phyloP scores from a whole-genome alignment of 2,888 invertebrate genomes.

The Corythucha ciliata region DNA sequence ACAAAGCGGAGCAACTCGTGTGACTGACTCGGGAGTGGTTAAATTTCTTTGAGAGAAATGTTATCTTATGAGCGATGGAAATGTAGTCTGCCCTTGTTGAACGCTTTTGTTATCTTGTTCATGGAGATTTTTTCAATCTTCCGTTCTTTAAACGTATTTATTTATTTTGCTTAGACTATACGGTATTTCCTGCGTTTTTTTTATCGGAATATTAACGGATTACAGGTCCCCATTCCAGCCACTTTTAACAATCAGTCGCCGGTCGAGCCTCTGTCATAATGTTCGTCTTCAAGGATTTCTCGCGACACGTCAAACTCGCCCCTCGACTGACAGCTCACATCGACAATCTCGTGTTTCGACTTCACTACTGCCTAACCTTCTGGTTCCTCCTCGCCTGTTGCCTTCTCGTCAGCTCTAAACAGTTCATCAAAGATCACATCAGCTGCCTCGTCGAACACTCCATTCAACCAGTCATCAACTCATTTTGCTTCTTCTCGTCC shows the following conservation, averaged over 20 bases:
- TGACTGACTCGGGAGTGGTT: too few relatives aligned
- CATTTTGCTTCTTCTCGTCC: slow-evolving; percentile 77
- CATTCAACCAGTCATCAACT: slow-evolving; percentile 81
- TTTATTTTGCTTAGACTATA: too few relatives aligned
- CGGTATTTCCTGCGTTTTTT: too few relatives aligned
- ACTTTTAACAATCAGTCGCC: background rate
- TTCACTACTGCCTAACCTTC: slow-evolving; percentile 89
- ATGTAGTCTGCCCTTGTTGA: too few relatives aligned
- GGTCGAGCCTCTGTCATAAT: slow-evolving; percentile 13
- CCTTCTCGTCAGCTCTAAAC: slow-evolving; percentile 81
- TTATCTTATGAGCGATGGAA: too few relatives aligned
- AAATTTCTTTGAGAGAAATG: too few relatives aligned
- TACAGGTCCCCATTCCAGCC: too few relatives aligned
- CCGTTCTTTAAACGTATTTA: too few relatives aligned
- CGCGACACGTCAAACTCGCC: slow-evolving; percentile 13
- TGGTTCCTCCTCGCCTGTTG: slow-evolving; percentile 85
- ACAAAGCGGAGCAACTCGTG: too few relatives aligned
- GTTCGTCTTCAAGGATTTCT: slow-evolving; percentile 28
- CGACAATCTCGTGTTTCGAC: slow-evolving; percentile 86
- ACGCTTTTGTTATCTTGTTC: too few relatives aligned
- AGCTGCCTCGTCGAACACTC: slow-evolving; percentile 88
- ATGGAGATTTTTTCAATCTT: too few relatives aligned
- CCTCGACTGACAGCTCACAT: slow-evolving; percentile 56
- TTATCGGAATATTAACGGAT: too few relatives aligned
- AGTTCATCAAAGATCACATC: slow-evolving; percentile 95